A percentile compares a stretch with the other conserved stretches of the same genome.
Evolutionary conservation across 2,113 vertebrate species (phyloP).

Genomic region (Ciconia boyciana): DNA sequence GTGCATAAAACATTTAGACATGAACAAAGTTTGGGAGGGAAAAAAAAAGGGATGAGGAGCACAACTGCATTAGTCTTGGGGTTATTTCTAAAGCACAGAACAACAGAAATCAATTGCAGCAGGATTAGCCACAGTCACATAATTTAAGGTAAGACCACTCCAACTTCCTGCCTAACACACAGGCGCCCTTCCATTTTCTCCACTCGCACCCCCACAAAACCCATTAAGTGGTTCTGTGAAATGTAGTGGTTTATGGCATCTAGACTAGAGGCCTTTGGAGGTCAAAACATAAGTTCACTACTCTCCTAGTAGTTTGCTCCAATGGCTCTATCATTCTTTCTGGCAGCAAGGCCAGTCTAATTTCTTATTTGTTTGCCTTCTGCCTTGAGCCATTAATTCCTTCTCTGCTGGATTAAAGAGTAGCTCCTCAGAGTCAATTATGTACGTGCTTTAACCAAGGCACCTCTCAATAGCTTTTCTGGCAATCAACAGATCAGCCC

Average conservation of each 20-base stretch:
- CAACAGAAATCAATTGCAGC: not conserved
- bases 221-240: constrained; percentile 35
- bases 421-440: constrained; percentile 13
- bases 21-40: not conserved
- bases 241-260: constrained; percentile 9
- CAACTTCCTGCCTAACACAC: constrained; percentile 2
- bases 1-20: not conserved
- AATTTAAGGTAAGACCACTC: not conserved
- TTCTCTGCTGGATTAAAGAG: constrained; percentile 27
- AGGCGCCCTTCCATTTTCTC: not conserved
- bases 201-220: constrained; percentile 17
- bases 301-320: not conserved
- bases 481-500: not conserved
- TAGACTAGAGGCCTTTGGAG: not conserved
- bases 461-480: not conserved
- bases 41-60: not conserved
- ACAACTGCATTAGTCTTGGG: not conserved
- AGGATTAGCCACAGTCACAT: not conserved
- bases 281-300: not conserved
- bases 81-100: not conserved
- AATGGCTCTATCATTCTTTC: constrained; percentile 10
- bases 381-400: constrained; percentile 54
- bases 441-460: not conserved
- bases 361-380: constrained; percentile 49
- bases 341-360: constrained; percentile 11